Conservation (phyloP, 2,113 vertebrate species). For the Nycticryphes semicollaris region DNA sequence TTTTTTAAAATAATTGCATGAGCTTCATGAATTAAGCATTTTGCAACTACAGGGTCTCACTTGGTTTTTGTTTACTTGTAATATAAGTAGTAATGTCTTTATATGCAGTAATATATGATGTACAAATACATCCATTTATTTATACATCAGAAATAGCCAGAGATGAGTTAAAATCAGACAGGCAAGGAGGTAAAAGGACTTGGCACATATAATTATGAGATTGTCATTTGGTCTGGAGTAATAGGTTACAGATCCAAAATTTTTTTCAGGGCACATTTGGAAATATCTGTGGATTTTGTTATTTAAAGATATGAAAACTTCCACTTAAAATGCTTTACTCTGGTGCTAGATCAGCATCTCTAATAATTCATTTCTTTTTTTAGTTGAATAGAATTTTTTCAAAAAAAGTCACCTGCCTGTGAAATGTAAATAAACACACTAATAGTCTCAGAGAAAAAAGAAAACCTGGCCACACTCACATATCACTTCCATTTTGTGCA, state of each 20-base stretch:
- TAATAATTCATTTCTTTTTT: neutral
- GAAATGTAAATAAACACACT: neutral
- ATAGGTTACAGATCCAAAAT: neutral
- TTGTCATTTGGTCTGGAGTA: neutral
- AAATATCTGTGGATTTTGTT: neutral
- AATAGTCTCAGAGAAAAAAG: neutral
- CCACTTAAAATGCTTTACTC: neutral
- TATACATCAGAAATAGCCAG: neutral
- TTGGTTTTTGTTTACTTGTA: slow-evolving; percentile 18
- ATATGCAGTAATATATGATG: neutral
- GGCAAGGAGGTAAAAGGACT: neutral
- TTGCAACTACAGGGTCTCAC: neutral
- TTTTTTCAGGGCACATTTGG: neutral
- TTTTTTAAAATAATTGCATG: neutral
- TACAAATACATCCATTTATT: neutral
- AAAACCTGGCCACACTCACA: neutral
- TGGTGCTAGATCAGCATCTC: neutral
- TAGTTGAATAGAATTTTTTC: neutral
- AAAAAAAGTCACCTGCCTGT: neutral
- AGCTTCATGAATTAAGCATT: slow-evolving; percentile 20
- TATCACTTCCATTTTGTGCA: neutral
- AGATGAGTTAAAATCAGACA: neutral
- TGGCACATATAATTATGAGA: neutral
- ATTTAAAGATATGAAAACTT: neutral
- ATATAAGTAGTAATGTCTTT: neutral